Percentiles rank a stretch among this genome's conserved stretches.
Evolutionary conservation across 2,113 vertebrate species (phyloP).

Genomic region (Xiphophorus hellerii): DNA sequence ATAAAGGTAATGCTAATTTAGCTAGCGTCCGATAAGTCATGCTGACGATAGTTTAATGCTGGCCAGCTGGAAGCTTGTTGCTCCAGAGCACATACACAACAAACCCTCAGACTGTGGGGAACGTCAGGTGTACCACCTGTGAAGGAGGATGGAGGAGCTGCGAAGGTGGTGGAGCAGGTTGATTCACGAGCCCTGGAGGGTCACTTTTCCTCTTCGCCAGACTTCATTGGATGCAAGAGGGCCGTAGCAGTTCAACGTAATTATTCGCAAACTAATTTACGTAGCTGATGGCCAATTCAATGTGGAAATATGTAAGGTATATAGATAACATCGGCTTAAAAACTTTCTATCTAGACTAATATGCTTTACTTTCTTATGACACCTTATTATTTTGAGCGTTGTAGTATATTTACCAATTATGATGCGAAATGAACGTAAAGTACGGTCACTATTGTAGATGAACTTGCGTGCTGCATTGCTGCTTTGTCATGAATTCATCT

Average conservation of each 20-base stretch:
- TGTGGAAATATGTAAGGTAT: background rate
- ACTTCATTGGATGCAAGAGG: background rate
- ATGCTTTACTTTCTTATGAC: background rate
- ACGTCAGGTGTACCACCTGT: background rate
- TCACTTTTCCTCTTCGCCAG: background rate
- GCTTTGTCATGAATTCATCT: background rate
- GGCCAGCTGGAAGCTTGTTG: slow-evolving; percentile 12
- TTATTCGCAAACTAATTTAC: background rate
- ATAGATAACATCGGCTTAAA: slow-evolving; percentile 28
- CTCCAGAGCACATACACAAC: background rate
- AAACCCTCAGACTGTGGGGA: background rate
- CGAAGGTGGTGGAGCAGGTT: slow-evolving; percentile 20
- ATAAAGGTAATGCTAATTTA: slow-evolving; percentile 85
- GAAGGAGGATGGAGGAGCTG: slow-evolving; percentile 18
- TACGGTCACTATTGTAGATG: background rate
- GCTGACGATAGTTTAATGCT: slow-evolving; percentile 17
- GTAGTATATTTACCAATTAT: background rate
- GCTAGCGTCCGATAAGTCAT: slow-evolving; percentile 60
- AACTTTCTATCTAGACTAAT: fast-evolving
- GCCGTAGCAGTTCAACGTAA: fast-evolving
- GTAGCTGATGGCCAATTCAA: fast-evolving
- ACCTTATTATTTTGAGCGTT: background rate
- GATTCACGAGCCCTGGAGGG: background rate
- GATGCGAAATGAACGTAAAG: background rate
- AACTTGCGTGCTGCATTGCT: background rate